These are phyloP conservation scores for Coracias cyanogaster DNA, from an alignment of 2,797 vertebrate species.

Conservation along the genomic window DNA sequence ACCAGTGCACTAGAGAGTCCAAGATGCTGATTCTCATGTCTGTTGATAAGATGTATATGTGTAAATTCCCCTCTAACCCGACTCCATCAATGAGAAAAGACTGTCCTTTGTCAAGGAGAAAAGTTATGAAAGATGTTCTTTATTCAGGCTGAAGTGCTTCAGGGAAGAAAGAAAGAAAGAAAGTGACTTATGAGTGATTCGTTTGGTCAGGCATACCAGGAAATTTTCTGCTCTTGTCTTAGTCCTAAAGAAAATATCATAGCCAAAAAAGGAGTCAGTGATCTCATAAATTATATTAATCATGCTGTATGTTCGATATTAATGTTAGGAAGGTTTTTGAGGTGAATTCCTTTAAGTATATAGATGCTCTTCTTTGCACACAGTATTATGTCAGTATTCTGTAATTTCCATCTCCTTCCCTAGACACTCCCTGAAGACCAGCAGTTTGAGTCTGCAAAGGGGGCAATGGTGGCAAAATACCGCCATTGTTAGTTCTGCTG, in stretches of 20 bases:
- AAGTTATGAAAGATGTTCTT: slow-evolving; percentile 69
- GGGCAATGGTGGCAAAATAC: slow-evolving; percentile 36
- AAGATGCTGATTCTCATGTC: slow-evolving; percentile 28
- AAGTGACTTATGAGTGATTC: slow-evolving; percentile 39
- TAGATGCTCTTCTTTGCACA: not conserved
- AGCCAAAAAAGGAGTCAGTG: slow-evolving; percentile 13
- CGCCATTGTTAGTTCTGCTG: slow-evolving; percentile 51
- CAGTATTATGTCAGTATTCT: not conserved
- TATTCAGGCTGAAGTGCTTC: slow-evolving; percentile 54
- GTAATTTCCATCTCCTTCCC: not conserved
- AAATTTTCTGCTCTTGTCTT: slow-evolving; percentile 51
- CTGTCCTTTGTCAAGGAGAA: slow-evolving; percentile 56
- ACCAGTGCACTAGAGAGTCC: not conserved
- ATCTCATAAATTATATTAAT: not conserved
- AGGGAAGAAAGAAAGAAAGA: slow-evolving; percentile 12
- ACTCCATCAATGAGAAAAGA: slow-evolving; percentile 33
- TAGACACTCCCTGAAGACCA: not conserved
- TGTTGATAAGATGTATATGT: slow-evolving; percentile 18
- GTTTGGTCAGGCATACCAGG: slow-evolving; percentile 35
- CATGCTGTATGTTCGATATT: not conserved
- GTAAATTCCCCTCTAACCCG: not conserved
- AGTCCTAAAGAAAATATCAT: not conserved
- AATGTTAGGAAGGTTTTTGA: not conserved
- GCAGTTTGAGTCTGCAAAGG: not conserved
- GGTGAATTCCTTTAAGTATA: not conserved